Percentiles rank a stretch among this genome's conserved stretches.
Evolutionary conservation across 2,113 vertebrate species (phyloP).

Genomic region (Rhinolophus ferrumequinum): DNA sequence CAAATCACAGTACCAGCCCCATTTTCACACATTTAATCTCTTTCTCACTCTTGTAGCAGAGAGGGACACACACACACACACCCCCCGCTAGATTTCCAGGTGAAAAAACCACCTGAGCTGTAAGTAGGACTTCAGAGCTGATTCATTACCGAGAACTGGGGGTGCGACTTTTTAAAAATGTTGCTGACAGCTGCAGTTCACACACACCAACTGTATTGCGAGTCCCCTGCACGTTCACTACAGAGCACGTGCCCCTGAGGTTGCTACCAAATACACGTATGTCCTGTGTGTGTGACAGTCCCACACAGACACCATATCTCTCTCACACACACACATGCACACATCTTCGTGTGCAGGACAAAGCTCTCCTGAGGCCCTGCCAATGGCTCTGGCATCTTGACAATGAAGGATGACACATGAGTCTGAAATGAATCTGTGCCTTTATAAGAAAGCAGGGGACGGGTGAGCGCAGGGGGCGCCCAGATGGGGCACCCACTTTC

Average conservation of each 20-base stretch:
- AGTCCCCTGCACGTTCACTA: neutral
- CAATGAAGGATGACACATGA: slow-evolving; percentile 73
- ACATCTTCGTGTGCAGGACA: slow-evolving; percentile 70
- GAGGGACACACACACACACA: no score
- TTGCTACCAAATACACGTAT: fast-evolving
- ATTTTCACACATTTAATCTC: no score
- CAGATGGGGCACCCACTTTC: slow-evolving; percentile 67
- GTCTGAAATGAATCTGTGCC: neutral
- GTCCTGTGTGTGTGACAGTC: neutral
- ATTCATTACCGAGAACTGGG: neutral
- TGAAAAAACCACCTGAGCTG: neutral
- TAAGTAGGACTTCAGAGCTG: neutral
- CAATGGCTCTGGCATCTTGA: slow-evolving; percentile 65
- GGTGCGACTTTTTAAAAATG: fast-evolving
- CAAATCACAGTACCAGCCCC: slow-evolving; percentile 69
- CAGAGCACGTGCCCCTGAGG: no score
- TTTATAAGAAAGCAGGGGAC: neutral
- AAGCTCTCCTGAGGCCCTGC: slow-evolving; percentile 71
- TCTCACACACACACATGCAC: fast-evolving
- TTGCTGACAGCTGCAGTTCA: fast-evolving
- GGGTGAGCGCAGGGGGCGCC: neutral
- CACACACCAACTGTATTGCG: fast-evolving
- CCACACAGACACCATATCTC: neutral
- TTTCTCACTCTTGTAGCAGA: no score
- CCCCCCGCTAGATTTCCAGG: neutral